These are phyloP conservation scores for Cherax destructor DNA, from an alignment of 1,140 invertebrate genomes.

Conservation along the genomic window DNA sequence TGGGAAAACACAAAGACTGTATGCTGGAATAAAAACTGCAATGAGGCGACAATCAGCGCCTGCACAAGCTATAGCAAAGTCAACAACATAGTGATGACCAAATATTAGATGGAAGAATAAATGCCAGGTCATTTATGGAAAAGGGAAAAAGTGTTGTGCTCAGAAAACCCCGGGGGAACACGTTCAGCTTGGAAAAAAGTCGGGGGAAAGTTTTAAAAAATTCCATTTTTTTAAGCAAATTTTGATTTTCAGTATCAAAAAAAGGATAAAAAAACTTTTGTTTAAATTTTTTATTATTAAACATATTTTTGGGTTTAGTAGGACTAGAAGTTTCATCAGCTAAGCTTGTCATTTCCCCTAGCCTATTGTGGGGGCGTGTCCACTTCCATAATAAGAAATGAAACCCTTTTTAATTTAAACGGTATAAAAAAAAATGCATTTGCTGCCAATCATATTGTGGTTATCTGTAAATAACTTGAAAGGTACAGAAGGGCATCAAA, in stretches of 20 bases:
- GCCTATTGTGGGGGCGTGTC: constrained; percentile 25
- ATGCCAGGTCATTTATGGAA: no score
- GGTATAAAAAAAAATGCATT: constrained; percentile 25
- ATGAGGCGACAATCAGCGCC: no score
- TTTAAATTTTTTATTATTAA: constrained; percentile 67
- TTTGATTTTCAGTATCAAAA: neutral
- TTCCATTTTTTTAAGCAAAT: no score
- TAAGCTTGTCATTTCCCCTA: constrained; percentile 70
- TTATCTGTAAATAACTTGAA: constrained; percentile 38
- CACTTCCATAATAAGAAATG: constrained; percentile 6
- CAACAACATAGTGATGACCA: no score
- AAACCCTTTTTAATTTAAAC: constrained; percentile 2
- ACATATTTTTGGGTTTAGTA: constrained; percentile 72
- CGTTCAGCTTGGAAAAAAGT: no score
- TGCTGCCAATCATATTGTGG: constrained; percentile 27
- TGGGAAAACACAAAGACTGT: no score
- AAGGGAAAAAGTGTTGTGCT: no score
- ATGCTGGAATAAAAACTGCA: no score
- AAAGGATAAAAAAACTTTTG: neutral
- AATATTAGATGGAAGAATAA: no score
- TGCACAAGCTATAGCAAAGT: no score
- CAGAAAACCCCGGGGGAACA: no score
- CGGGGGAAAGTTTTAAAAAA: no score
- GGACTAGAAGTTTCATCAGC: constrained; percentile 72
- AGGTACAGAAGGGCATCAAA: constrained; percentile 20